Conservation (phyloP, 2,888 invertebrate genomes). For the Acanthosoma haemorrhoidale region DNA sequence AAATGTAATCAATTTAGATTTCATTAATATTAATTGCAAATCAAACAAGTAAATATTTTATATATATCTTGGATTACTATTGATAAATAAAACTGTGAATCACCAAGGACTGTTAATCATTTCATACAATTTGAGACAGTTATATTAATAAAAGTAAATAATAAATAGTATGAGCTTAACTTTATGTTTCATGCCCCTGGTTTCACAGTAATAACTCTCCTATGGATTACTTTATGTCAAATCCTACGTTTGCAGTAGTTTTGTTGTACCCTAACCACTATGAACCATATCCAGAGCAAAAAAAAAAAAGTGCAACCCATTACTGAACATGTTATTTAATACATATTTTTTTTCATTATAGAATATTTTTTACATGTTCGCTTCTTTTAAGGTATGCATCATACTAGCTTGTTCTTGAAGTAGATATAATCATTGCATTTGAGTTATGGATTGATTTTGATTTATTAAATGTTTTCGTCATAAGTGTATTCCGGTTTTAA, state of each 20-base stretch:
- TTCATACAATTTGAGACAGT: no score
- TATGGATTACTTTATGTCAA: conserved; percentile 6
- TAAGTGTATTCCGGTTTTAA: background rate
- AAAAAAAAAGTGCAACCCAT: background rate
- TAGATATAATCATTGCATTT: conserved; percentile 12
- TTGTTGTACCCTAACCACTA: background rate
- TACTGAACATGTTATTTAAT: conserved; percentile 9
- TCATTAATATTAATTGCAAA: no score
- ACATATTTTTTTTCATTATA: background rate
- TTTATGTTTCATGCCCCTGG: background rate
- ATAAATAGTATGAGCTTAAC: no score
- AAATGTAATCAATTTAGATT: no score
- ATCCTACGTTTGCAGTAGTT: conserved; percentile 15
- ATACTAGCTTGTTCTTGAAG: conserved; percentile 1
- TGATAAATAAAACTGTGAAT: no score
- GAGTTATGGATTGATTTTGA: conserved; percentile 10
- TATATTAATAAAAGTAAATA: no score
- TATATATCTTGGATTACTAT: no score
- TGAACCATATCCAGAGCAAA: background rate
- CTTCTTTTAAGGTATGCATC: conserved; percentile 9
- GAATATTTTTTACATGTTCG: conserved; percentile 3
- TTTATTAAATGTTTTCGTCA: conserved; percentile 2
- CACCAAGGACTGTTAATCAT: no score
- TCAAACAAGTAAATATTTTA: no score
- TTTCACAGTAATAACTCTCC: background rate